Evolutionary conservation across 2,888 invertebrate species (phyloP).

Genomic region (Drosophila diplacantha): DNA sequence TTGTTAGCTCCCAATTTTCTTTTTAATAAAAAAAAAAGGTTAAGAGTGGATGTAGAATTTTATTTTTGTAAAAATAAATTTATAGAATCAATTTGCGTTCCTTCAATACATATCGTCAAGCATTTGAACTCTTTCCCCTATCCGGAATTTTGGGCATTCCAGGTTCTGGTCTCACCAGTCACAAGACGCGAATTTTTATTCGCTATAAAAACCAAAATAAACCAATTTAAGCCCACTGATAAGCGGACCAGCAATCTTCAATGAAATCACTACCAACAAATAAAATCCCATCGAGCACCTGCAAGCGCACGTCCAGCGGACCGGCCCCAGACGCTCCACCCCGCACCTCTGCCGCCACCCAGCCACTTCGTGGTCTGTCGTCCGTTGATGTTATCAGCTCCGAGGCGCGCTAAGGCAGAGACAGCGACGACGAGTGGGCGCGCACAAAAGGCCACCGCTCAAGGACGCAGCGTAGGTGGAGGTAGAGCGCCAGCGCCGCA

Average conservation of each 20-base stretch:
- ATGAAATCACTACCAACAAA: conserved; percentile 29
- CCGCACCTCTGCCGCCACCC: conserved; percentile 29
- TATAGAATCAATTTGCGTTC: neutral
- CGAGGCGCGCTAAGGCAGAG: conserved; percentile 53
- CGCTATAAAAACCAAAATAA: conserved; percentile 30
- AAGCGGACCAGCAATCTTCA: conserved; percentile 36
- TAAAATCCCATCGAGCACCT: conserved; percentile 25
- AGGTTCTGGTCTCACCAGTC: conserved; percentile 22
- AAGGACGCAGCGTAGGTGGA: conserved; percentile 53
- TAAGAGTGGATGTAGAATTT: neutral
- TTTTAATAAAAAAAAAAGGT: neutral
- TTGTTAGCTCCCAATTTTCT: neutral
- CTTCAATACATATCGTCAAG: neutral
- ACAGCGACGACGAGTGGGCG: conserved; percentile 32
- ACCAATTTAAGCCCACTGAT: conserved; percentile 29
- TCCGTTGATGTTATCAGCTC: conserved; percentile 60
- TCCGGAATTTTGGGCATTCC: neutral
- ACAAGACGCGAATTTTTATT: conserved; percentile 38
- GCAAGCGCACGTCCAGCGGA: conserved; percentile 21
- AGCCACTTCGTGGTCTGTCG: conserved; percentile 30
- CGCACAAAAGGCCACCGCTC: conserved; percentile 41
- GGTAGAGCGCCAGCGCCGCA: conserved; percentile 10
- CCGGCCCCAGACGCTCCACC: conserved; percentile 1
- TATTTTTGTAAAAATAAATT: neutral
- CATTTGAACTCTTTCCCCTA: neutral